phyloP scores from a whole-genome alignment of 2,113 vertebrate genomes.

The Empidonax traillii region DNA sequence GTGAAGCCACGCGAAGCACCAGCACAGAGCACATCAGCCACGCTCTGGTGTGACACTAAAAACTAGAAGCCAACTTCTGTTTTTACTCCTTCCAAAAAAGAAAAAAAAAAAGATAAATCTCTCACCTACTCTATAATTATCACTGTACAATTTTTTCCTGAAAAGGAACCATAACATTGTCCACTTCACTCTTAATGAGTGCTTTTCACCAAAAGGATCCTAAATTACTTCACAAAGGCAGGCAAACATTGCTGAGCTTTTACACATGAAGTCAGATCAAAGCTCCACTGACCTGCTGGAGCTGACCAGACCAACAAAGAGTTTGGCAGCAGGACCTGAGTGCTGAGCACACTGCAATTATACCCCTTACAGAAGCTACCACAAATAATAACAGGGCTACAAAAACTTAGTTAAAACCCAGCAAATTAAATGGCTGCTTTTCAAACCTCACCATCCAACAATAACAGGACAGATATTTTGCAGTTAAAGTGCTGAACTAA shows the following conservation, averaged over 20 bases:
- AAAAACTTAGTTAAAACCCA: neutral
- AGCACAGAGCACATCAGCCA: neutral
- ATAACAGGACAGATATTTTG: neutral
- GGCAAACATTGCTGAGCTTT: conserved; percentile 19
- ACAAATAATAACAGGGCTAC: neutral
- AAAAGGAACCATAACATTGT: neutral
- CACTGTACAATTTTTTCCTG: neutral
- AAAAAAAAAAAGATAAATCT: neutral
- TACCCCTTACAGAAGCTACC: neutral
- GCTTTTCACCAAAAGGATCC: neutral
- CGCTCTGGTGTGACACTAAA: neutral
- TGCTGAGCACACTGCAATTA: neutral
- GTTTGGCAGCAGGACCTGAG: neutral
- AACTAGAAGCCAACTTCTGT: neutral
- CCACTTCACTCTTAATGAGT: neutral
- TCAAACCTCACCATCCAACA: neutral
- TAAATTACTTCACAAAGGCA: neutral
- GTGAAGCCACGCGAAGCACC: neutral
- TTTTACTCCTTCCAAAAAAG: neutral
- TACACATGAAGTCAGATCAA: conserved; percentile 3
- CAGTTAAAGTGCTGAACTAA: neutral
- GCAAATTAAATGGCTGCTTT: neutral
- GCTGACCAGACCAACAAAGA: neutral
- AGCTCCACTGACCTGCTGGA: neutral
- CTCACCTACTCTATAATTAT: neutral